Conservation (phyloP, 2,888 invertebrate genomes). For the Pseudeuparius sepicola region DNA sequence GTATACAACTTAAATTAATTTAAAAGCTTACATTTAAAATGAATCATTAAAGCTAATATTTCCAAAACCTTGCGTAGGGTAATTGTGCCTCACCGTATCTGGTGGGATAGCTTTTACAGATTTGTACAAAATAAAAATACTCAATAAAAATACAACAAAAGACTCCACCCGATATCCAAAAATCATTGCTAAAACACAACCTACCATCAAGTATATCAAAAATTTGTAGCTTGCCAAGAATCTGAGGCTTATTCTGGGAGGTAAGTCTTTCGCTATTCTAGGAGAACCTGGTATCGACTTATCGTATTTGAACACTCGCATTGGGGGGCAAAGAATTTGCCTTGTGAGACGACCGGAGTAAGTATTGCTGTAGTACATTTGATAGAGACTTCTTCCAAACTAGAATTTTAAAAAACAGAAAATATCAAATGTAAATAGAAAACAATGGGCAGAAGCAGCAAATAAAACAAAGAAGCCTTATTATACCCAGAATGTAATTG, state of each 20-base stretch:
- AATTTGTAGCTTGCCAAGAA: constrained; percentile 54
- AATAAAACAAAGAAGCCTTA: too few species aligned
- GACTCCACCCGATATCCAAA: constrained; percentile 45
- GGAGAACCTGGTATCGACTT: constrained; percentile 50
- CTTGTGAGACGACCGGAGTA: constrained; percentile 53
- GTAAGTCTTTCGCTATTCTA: constrained; percentile 47
- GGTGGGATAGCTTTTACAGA: constrained; percentile 40
- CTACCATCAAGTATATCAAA: constrained; percentile 44
- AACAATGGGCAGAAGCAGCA: too few species aligned
- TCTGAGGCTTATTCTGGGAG: constrained; percentile 59
- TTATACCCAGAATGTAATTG: too few species aligned
- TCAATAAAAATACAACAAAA: constrained; percentile 41
- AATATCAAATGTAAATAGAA: constrained; percentile 18
- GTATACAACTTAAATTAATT: constrained; percentile 1
- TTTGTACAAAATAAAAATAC: constrained; percentile 43
- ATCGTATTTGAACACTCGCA: constrained; percentile 50
- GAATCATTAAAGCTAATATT: constrained; percentile 35
- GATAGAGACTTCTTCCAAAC: constrained; percentile 58
- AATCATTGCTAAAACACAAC: constrained; percentile 44
- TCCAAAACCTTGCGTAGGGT: constrained; percentile 32
- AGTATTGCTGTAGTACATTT: constrained; percentile 53
- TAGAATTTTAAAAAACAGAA: too few species aligned
- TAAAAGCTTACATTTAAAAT: constrained; percentile 24
- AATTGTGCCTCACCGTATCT: constrained; percentile 26
- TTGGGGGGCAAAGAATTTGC: constrained; percentile 54